phyloP scores from a whole-genome alignment of 2,888 invertebrate species.

The Trichogramma evanescens region DNA sequence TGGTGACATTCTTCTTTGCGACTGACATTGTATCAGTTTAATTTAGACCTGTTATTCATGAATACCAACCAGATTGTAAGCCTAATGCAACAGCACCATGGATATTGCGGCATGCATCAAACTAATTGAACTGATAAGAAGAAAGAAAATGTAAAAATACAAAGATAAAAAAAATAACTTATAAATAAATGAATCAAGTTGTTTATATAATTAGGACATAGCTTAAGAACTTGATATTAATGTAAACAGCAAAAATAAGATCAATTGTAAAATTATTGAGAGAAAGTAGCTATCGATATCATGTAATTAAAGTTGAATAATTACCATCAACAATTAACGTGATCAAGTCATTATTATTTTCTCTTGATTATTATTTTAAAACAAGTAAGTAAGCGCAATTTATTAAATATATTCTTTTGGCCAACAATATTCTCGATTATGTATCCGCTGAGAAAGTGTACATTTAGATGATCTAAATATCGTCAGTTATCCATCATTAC shows the following conservation, averaged over 20 bases:
- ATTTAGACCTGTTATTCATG: conserved; percentile 24
- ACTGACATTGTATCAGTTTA: conserved; percentile 33
- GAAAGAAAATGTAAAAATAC: conserved; percentile 10
- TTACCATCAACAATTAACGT: no score
- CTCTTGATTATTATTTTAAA: no score
- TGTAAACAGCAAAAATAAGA: neutral
- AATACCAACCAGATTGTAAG: conserved; percentile 28
- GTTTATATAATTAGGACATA: neutral
- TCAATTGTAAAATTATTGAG: neutral
- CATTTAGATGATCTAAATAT: no score
- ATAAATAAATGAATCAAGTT: neutral
- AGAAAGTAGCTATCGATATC: no score
- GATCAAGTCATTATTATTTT: no score
- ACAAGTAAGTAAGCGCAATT: no score
- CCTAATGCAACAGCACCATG: conserved; percentile 37
- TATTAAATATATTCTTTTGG: no score
- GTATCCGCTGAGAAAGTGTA: no score
- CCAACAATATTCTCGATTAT: no score
- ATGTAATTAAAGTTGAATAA: no score
- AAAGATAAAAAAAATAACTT: neutral
- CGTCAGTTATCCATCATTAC: no score
- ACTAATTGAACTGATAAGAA: conserved; percentile 30
- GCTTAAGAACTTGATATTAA: neutral
- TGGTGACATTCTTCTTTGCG: conserved; percentile 19
- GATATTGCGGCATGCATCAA: conserved; percentile 30